Evolutionary conservation across 2,888 invertebrate species (phyloP), one percentile per base, ranked within the genome.

Genomic region (Microctonus brassicae): DNA sequence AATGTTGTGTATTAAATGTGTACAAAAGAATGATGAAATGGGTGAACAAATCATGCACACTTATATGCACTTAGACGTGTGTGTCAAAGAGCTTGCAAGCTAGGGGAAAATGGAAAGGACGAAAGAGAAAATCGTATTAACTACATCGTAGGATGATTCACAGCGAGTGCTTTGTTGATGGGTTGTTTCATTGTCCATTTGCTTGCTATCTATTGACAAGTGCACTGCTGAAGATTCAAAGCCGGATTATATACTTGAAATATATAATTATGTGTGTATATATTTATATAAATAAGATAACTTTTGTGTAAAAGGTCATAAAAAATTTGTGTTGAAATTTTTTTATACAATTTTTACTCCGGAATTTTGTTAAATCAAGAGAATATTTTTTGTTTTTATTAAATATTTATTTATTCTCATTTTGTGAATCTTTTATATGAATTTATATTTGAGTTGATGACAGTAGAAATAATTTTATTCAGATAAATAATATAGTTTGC

Each of bases 161-260:
- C 73, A 70, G 74, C 67, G 69, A 70, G 71, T 66, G 64, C 64
- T 63, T 63, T 60, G 71, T 73, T 73, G 75, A 77, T 77, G 74
- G 72, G 72, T 71, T 55, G 77, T 70, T 77, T 77, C 74, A 77
- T 77, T 74, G 75, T 75, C 70, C 74, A 75, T 74, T 74, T 55
- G 73, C 73, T 76, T 65, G 75, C 62, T 70, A 62, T 39, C 73
- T 67, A 74, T 74, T 74, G 67, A 60, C 61, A 70, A 71, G 55
- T 55, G 3, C 55, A 26, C 55, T 26, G 4, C 47, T 29, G 58
- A 2, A 17, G 73, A 76, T 76, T 74, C 72, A 74, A 74, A 64
- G 65, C 70, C 60, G 61, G 73, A 73, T 74, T 68, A 60, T 68
- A 73, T 62, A 64, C 69, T 47, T 29, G 60, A 58, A 58, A 74